Percentiles rank a stretch among this genome's conserved stretches.
Conservation (phyloP, 2,797 vertebrate species). For the Intellagama lesueurii region DNA sequence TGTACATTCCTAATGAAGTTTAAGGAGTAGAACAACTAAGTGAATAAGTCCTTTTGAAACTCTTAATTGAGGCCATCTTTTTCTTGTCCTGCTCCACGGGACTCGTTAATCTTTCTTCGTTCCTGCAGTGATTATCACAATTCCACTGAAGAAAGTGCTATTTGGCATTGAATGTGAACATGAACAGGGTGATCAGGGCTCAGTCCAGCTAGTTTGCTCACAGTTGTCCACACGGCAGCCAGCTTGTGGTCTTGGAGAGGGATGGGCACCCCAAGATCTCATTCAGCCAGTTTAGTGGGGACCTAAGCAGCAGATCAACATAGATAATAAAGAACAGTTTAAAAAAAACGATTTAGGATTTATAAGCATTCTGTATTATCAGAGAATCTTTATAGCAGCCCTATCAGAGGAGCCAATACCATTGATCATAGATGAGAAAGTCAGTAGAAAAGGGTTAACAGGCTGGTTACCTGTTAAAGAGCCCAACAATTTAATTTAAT, state of each 20-base stretch:
- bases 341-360: too few species aligned
- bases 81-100: conserved; percentile 46
- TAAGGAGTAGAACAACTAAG: conserved; percentile 9
- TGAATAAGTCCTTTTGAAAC: conserved; percentile 44
- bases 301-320: not conserved
- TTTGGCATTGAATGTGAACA: not conserved
- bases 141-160: not conserved
- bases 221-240: not conserved
- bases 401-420: too few species aligned
- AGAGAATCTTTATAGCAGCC: too few species aligned
- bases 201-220: not conserved
- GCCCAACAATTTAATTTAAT: too few species aligned
- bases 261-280: not conserved
- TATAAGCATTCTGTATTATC: too few species aligned
- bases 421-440: too few species aligned
- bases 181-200: not conserved
- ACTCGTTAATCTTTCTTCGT: not conserved
- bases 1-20: conserved; percentile 35
- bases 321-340: not conserved
- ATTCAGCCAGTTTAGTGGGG: not conserved
- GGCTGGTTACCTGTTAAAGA: too few species aligned
- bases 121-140: not conserved
- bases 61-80: conserved; percentile 60
- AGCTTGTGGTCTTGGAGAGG: not conserved
- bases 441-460: too few species aligned